Evolutionary conservation across 92 coral and sea anemone genomes (phyloP).

Genomic region (Palythoa grandis): DNA sequence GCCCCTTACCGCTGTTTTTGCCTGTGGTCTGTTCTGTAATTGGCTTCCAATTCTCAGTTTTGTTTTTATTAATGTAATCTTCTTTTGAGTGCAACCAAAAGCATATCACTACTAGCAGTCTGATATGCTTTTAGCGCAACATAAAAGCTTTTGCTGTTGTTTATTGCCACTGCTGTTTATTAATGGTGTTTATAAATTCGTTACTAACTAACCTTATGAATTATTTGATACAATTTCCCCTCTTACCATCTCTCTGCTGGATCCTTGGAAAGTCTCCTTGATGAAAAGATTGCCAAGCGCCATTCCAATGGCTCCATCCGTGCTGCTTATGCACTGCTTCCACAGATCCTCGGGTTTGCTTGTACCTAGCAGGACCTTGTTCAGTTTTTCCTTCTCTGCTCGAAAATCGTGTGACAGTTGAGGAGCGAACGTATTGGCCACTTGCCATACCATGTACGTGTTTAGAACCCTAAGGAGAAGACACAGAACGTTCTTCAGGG

Average conservation of each 20-base stretch:
- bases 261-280: constrained; percentile 73
- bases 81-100: too few relatives aligned
- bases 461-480: constrained; percentile 53
- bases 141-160: too few relatives aligned
- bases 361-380: constrained; percentile 66
- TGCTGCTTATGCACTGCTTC: constrained; percentile 72
- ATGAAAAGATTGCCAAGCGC: constrained; percentile 79
- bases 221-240: background rate
- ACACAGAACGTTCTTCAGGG: background rate
- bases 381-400: constrained; percentile 56
- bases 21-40: too few relatives aligned
- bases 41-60: too few relatives aligned
- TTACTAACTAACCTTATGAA: background rate
- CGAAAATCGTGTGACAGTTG: constrained; percentile 69
- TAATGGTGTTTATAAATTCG: too few relatives aligned
- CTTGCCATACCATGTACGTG: constrained; percentile 90
- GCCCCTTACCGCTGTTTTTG: too few relatives aligned
- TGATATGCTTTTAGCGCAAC: too few relatives aligned
- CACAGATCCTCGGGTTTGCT: constrained; percentile 74
- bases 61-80: too few relatives aligned
- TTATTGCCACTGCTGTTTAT: too few relatives aligned
- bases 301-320: constrained; percentile 79
- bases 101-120: too few relatives aligned
- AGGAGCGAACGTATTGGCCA: constrained; percentile 59
- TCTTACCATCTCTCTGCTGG: constrained; percentile 70